Evolutionary conservation across 2,113 vertebrate species (phyloP).

Genomic region (Oreochromis tanganicae): DNA sequence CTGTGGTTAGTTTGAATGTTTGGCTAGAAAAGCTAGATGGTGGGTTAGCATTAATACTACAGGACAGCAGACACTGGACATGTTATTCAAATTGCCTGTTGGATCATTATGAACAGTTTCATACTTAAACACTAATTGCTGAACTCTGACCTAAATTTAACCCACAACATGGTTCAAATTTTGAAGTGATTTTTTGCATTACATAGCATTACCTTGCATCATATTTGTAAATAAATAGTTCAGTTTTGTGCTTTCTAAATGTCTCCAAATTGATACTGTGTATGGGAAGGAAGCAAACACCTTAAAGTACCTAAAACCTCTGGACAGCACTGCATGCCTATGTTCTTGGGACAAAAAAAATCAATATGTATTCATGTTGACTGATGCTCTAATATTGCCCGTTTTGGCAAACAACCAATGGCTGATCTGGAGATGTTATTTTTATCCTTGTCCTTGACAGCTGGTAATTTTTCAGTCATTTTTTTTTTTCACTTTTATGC

Average conservation of each 20-base stretch:
- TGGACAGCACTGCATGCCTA: not conserved
- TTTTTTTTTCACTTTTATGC: not conserved
- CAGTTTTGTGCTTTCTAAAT: not conserved
- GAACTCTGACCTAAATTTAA: not conserved
- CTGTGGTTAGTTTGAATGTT: slow-evolving; percentile 4
- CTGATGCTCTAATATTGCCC: slow-evolving; percentile 1
- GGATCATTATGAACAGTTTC: not conserved
- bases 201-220: not conserved
- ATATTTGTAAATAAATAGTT: not conserved
- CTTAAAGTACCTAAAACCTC: not conserved
- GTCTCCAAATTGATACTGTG: not conserved
- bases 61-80: not conserved
- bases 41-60: not conserved
- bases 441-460: slow-evolving; percentile 6
- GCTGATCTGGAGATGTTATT: not conserved
- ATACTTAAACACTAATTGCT: not conserved
- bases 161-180: not conserved
- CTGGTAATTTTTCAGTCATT: not conserved
- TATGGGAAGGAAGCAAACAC: not conserved
- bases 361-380: slow-evolving; percentile 34
- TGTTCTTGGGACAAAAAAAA: not conserved
- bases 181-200: not conserved
- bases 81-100: not conserved
- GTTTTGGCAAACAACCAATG: not conserved
- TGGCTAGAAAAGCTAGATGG: not conserved